Evolutionary conservation across 35 echinoderm and acorn worm species (phyloP).

Genomic region (Apostichopus japonicus): DNA sequence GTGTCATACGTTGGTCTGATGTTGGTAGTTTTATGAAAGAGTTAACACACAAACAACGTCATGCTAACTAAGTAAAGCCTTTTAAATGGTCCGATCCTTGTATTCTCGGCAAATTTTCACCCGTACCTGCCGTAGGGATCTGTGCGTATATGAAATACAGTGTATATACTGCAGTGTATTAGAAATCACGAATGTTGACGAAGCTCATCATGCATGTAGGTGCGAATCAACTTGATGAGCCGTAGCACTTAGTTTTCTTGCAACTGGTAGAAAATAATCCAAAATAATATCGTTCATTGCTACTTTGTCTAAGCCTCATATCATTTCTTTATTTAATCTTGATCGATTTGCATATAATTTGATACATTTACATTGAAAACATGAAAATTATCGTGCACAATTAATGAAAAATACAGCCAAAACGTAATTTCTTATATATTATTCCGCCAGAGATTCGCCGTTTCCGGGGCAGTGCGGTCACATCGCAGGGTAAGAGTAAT

Average conservation of each 20-base stretch:
- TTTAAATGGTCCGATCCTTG: too few species aligned
- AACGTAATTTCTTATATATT: background rate
- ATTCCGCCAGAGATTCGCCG: conserved; percentile 34
- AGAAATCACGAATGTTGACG: background rate
- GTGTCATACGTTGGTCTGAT: too few species aligned
- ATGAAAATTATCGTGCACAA: background rate
- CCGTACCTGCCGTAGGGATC: too few species aligned
- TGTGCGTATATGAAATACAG: too few species aligned
- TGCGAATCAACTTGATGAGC: background rate
- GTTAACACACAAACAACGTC: too few species aligned
- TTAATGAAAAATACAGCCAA: background rate
- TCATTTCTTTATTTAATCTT: background rate
- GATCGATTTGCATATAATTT: background rate
- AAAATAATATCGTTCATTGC: background rate
- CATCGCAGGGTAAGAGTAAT: background rate
- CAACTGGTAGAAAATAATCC: conserved; percentile 23
- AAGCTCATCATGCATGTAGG: conserved; percentile 9
- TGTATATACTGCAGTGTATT: background rate
- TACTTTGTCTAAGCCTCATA: background rate
- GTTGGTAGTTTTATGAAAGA: too few species aligned
- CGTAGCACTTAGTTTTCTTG: background rate
- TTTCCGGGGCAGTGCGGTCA: conserved; percentile 63
- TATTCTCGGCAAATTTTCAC: too few species aligned
- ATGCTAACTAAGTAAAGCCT: too few species aligned
- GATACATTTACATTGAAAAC: background rate